A percentile compares a stretch with the other conserved stretches of the same genome.
Evolutionary conservation across 2,797 vertebrate species (phyloP).

Genomic region (Nasua narica): DNA sequence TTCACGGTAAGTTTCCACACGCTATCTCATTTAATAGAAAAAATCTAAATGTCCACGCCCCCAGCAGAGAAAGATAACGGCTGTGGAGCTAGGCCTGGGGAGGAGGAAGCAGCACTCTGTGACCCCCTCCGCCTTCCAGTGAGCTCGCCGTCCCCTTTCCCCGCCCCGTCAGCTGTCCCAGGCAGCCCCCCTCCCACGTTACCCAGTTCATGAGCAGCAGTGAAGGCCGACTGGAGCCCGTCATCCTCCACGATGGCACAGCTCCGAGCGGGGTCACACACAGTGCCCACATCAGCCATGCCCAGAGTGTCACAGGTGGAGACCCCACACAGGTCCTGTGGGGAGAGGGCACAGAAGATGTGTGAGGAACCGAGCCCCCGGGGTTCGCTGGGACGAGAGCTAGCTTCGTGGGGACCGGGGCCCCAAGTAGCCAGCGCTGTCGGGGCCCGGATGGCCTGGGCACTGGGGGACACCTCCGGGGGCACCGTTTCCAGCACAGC

Average conservation of each 20-base stretch:
- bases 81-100: neutral
- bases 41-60: neutral
- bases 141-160: neutral
- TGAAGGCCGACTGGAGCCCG: constrained; percentile 83
- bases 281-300: constrained; percentile 85
- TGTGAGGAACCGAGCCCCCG: neutral
- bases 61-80: neutral
- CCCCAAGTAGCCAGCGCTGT: neutral
- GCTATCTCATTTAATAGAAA: neutral
- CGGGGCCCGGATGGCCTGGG: accelerated
- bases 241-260: constrained; percentile 85
- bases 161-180: neutral
- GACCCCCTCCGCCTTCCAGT: neutral
- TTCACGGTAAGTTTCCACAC: neutral
- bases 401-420: neutral
- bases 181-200: neutral
- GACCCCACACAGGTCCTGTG: constrained; percentile 83
- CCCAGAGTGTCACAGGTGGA: constrained; percentile 83
- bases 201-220: constrained; percentile 84
- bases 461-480: neutral
- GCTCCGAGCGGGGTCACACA: constrained; percentile 82
- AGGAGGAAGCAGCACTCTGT: neutral
- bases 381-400: neutral
- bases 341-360: neutral
- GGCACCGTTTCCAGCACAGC: neutral